Base-by-base conservation (phyloP, 2,113 vertebrate genomes). In the Stictonetta naevosa region DNA sequence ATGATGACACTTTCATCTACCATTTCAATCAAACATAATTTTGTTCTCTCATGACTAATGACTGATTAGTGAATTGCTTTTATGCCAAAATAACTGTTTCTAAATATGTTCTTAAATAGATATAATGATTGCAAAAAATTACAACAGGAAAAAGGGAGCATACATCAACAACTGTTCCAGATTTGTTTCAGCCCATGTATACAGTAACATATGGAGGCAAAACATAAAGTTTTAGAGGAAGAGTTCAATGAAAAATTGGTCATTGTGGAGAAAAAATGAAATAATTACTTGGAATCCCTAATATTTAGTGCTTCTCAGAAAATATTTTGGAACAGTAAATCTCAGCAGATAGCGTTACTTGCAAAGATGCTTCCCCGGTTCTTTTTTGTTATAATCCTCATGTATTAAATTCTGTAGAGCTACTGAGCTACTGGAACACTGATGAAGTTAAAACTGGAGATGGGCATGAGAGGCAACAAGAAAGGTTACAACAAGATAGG, bases 1-100 rank as follows among this genome's bases (percentile, higher is more conserved):
- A 79, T 33, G 50, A 88, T 83, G 86, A 56, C 69, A 90, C 2
- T 18, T 86, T 96, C 75, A 93, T 92, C 86, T 92, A 64, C 21
- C 28, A 84, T 96, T 94, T 91, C 86, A 96, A 96, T 94, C 72
- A 96, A 84, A 91, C 12, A 42, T 92, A 93, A 86, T 93, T 96
- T 93, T 73, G 23, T 58, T 91, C 88, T 58, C 53, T 81, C 38
- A 40, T 75, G 75, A 86, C 60, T 96, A 93, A 94, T 90, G 86
- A 88, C 81, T 96, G 86, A 95, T 97, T 96, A 95, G 91, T 62
- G 50, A 95, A 82, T 75, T 88, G 91, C 83, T 86, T 95, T 96
- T 93, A 88, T 91, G 83, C 74, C 83, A 96, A 96, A 96, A 93
- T 91, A 96, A 86, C 83, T n/a, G 31, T 81, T 95, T 94, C 88